These are phyloP conservation scores for Drosophila carrolli DNA, from an alignment of 1,140 invertebrate species.

Conservation along the genomic window DNA sequence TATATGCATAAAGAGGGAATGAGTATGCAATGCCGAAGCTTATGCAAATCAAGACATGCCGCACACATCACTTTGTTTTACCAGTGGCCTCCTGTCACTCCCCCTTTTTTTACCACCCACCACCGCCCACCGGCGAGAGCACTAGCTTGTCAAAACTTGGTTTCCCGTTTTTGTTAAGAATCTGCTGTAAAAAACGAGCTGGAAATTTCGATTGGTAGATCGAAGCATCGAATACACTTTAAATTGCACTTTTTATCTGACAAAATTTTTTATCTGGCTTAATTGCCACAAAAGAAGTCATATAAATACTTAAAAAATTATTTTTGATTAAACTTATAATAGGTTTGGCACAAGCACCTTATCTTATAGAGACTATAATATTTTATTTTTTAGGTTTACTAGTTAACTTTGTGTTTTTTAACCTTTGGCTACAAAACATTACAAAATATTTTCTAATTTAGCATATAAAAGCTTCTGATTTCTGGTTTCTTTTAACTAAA, in stretches of 20 bases:
- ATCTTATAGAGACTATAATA: no score
- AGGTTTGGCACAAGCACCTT: no score
- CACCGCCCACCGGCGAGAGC: neutral
- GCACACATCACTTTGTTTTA: conserved; percentile 74
- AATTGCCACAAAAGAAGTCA: no score
- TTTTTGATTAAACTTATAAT: no score
- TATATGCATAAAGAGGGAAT: conserved; percentile 26
- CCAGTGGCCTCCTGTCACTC: conserved; percentile 11
- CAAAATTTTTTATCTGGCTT: no score
- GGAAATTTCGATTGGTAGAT: neutral
- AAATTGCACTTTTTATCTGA: neutral
- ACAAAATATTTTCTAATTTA: no score
- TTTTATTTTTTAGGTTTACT: no score
- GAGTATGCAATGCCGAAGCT: conserved; percentile 58
- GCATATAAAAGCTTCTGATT: no score
- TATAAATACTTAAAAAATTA: no score
- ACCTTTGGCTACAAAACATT: no score
- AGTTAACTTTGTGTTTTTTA: no score
- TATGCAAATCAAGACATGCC: conserved; percentile 81
- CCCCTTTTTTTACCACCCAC: neutral
- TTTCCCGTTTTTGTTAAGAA: conserved; percentile 49
- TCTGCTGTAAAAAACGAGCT: conserved; percentile 26
- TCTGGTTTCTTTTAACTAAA: no score
- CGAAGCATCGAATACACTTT: neutral
- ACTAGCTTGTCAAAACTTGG: conserved; percentile 70